Evolutionary conservation across 2,113 vertebrate species (phyloP).

Genomic region (Rhinopomastus cyanomelas): DNA sequence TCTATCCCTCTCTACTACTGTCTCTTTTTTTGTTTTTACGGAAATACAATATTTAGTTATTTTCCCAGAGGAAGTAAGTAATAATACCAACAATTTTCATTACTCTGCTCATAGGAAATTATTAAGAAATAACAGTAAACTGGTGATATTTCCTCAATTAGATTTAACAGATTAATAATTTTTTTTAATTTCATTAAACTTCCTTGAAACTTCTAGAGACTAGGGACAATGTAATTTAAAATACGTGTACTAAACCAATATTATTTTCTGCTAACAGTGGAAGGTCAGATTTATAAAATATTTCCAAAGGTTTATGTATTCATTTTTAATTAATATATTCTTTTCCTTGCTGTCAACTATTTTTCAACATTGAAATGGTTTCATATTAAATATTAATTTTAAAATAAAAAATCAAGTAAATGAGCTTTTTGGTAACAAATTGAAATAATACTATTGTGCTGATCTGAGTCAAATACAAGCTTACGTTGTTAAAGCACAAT

Average conservation of each 20-base stretch:
- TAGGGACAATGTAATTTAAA: neutral
- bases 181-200: neutral
- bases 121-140: neutral
- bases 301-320: neutral
- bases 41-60: neutral
- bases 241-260: accelerated
- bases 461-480: neutral
- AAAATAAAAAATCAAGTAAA: neutral
- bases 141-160: neutral
- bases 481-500: neutral
- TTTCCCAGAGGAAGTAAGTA: neutral
- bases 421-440: neutral
- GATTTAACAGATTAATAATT: neutral
- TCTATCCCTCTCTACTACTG: accelerated
- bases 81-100: neutral
- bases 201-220: neutral
- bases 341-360: neutral
- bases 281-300: neutral
- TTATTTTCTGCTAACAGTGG: neutral
- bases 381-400: neutral
- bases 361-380: neutral
- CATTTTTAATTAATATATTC: neutral
- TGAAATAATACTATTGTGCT: neutral
- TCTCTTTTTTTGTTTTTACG: neutral
- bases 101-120: neutral